These are phyloP conservation scores for Alloplasta piceator DNA, from an alignment of 2,888 invertebrate species.

Conservation along the genomic window DNA sequence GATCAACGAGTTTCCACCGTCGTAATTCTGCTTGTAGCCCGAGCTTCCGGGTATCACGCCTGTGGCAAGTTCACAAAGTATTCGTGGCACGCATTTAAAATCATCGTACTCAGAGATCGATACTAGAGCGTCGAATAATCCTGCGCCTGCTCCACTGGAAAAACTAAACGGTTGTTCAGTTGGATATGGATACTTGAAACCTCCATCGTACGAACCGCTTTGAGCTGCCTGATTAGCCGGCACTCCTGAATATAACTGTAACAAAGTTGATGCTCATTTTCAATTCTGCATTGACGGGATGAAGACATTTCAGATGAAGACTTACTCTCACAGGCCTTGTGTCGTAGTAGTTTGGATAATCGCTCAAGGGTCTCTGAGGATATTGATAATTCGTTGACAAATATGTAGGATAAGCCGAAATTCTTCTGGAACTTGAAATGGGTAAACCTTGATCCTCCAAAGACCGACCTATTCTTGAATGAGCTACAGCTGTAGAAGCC, in stretches of 20 bases:
- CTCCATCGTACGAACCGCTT: conserved; percentile 56
- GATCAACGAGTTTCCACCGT: conserved; percentile 83
- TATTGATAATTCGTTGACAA: conserved; percentile 36
- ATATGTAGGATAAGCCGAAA: conserved; percentile 27
- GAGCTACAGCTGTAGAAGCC: conserved; percentile 61
- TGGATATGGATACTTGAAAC: conserved; percentile 52
- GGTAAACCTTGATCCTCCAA: conserved; percentile 33
- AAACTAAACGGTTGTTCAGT: conserved; percentile 53
- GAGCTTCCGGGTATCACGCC: conserved; percentile 76
- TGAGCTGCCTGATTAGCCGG: conserved; percentile 30
- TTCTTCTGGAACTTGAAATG: conserved; percentile 37
- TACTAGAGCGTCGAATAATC: conserved; percentile 84
- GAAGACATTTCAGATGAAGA: neutral
- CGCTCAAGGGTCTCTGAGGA: conserved; percentile 24
- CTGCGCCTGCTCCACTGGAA: conserved; percentile 66
- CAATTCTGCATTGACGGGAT: neutral
- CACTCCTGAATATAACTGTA: conserved; percentile 52
- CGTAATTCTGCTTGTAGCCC: conserved; percentile 63
- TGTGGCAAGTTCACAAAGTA: conserved; percentile 90
- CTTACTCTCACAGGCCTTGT: conserved; percentile 45
- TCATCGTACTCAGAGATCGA: conserved; percentile 90
- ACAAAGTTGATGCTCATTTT: neutral
- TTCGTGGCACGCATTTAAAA: conserved; percentile 90
- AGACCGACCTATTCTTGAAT: conserved; percentile 60
- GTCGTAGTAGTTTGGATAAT: conserved; percentile 50